These are phyloP conservation scores for Venusia cambrica DNA, from an alignment of 2,888 invertebrate species.

Conservation along the genomic window DNA sequence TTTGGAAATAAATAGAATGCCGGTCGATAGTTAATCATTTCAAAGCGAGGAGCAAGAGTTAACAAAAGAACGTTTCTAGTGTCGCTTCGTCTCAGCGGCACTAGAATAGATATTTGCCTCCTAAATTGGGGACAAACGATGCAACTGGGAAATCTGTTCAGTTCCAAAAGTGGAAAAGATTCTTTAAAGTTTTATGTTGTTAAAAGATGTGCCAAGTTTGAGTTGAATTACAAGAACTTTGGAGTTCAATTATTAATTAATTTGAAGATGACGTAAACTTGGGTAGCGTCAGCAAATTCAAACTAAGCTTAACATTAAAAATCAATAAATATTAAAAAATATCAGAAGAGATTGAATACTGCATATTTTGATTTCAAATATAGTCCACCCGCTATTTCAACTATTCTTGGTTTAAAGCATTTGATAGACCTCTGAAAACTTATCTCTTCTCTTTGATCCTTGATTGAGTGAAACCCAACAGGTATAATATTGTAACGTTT, in stretches of 20 bases:
- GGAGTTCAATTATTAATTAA: constrained; percentile 10
- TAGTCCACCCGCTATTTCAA: no score
- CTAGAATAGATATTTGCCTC: constrained; percentile 45
- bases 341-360: no score
- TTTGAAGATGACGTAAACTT: constrained; percentile 3
- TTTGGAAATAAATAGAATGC: no score
- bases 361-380: no score
- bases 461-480: no score
- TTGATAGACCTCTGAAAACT: no score
- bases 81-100: constrained; percentile 34
- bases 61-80: constrained; percentile 44
- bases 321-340: no score
- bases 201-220: constrained; percentile 31
- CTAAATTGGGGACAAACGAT: constrained; percentile 54
- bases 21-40: constrained; percentile 15
- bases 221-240: constrained; percentile 9
- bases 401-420: no score
- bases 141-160: constrained; percentile 58
- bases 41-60: constrained; percentile 19
- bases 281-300: no score
- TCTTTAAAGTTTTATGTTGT: constrained; percentile 30
- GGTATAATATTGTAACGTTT: no score
- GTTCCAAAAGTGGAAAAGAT: constrained; percentile 36
- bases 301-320: no score
- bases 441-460: no score